Base-by-base conservation (phyloP, 2,888 invertebrate genomes). In the Ellobium chinense region DNA sequence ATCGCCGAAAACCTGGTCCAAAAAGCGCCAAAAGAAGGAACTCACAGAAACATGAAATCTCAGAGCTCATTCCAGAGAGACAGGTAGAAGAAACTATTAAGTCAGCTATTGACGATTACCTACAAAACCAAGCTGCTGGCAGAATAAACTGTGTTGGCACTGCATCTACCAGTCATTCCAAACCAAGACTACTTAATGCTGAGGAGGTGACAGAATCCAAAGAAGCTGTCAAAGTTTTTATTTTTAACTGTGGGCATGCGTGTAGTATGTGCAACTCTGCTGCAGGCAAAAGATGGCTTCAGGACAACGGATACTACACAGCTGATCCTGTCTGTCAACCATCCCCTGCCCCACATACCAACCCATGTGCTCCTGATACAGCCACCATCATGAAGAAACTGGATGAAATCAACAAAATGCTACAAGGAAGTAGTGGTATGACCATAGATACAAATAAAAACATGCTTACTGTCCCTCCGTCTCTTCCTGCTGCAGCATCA, bases 181-280 rank as follows among this genome's bases (percentile, higher is more conserved):
- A n/a, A n/a, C n/a, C n/a, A n/a, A n/a, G n/a, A n/a, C n/a, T n/a
- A n/a, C n/a, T n/a, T n/a, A n/a, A n/a, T n/a, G n/a, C n/a, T n/a
- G n/a, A n/a, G 46, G 18, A 46, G 18, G 7, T 46, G 46, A 46
- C 46, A 46, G 46, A 46, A 7, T 12, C 9, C 18, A 18, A 46
- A 46, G 9, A 63, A 29, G 27, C 18, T 7, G n/a, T 36, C 21
- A 56, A 60, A 58, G 54, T 76, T 29, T 76, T 14, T 27, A 21
- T 76, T 5, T 58, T 76, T 7, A n/a, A 21, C 1, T 76, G 76
- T 66, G 66, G 76, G 21, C 76, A 76, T 76, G 76, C 56, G 18
- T 76, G 76, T 36, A 34, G 56, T 31, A 18, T 21, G 4, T 76
- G 76, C 46, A 76, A 76, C 27, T 14, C 31, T 54, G 14, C 3